A percentile compares a stretch with the other conserved stretches of the same genome.
phyloP scores from a whole-genome alignment of 2,113 vertebrate species.

The Oreochromis spilurus region DNA sequence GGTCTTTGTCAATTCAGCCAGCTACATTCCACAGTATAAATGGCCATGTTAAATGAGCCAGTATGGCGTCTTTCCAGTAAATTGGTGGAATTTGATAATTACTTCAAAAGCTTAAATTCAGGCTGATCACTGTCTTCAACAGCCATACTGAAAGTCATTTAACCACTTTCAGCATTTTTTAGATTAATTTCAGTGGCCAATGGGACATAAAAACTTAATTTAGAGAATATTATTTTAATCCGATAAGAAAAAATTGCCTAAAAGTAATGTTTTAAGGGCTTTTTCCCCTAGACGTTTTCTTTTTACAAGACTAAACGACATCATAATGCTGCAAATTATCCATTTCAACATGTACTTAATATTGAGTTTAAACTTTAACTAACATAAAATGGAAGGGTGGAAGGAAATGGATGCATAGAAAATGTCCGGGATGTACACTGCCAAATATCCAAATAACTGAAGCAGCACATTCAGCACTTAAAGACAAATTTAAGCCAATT shows the following conservation, averaged over 20 bases:
- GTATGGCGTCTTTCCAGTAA: not conserved
- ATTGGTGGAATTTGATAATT: not conserved
- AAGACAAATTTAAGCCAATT: not conserved
- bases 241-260: not conserved
- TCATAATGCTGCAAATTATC: not conserved
- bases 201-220: not conserved
- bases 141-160: not conserved
- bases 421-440: too few species aligned
- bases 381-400: not conserved
- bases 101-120: not conserved
- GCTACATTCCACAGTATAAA: not conserved
- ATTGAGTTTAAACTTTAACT: not conserved
- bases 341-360: not conserved
- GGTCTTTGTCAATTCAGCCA: not conserved
- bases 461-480: not conserved
- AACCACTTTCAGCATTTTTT: not conserved
- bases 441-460: too few species aligned
- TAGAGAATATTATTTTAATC: not conserved
- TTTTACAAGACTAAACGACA: not conserved
- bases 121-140: not conserved
- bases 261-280: not conserved
- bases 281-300: not conserved
- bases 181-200: not conserved
- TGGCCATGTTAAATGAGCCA: not conserved
- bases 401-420: not conserved